Base-by-base conservation (phyloP, 2,888 invertebrate species). In the Cantharis nigra region DNA sequence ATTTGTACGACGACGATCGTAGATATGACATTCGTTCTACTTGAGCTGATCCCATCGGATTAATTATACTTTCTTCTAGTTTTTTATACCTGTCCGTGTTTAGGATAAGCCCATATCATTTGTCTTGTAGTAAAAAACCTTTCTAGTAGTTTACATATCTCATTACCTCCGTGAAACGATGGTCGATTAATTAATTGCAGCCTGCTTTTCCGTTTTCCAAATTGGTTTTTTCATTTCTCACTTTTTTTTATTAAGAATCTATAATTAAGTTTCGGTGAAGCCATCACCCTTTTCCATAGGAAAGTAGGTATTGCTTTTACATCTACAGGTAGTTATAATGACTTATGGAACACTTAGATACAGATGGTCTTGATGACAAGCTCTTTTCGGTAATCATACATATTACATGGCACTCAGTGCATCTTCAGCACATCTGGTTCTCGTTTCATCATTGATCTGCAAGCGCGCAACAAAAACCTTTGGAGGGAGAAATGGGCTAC, bases 311-410 rank as follows among this genome's bases (percentile, higher is more conserved):
- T 71, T 71, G 63, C 63, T 28, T 74, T 30, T 75, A 74, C 75
- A 76, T 78, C 78, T 73, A 78, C 76, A 78, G 78, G 78, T 78
- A 78, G 75, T 78, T 76, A 78, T 75, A 78, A 76, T 81, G 82
- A 82, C 80, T 82, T 82, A 82, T 82, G 80, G 78, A 80, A 82
- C 80, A 81, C 81, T 82, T 81, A 80, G 76, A 80, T 79, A 77
- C 80, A 78, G 77, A 80, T 79, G 77, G 79, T 78, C 72, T 73
- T 78, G 83, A 78, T 82, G 83, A 83, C 83, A 82, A 81, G 80
- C 81, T 80, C 78, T 76, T 79, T 78, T 81, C 77, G 80, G 80
- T 83, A 83, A 83, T 83, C 83, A 82, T 83, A 83, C 83, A 83
- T 83, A 83, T 83, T 83, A 83, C 82, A 83, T 83, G 82, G 81